Percentiles rank a stretch among this genome's conserved stretches.
Conservation (phyloP, 2,797 vertebrate species). For the Sciurus vulgaris region DNA sequence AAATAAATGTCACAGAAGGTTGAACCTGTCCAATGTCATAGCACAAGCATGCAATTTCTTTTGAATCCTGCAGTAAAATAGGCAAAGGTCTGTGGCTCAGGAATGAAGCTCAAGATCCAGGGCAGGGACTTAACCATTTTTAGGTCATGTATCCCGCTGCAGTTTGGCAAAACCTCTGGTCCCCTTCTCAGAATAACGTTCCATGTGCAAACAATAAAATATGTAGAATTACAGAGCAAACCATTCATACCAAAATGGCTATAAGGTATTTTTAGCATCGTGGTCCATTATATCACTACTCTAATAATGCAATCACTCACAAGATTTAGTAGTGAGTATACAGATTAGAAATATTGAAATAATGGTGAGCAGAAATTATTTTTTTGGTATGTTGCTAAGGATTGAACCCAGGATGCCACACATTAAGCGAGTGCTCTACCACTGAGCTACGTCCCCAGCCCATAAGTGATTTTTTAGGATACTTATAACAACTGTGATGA, state of each 20-base stretch:
- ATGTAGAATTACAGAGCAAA: constrained; percentile 30
- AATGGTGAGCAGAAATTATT: background rate
- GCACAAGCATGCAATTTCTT: background rate
- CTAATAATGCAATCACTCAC: constrained; percentile 51
- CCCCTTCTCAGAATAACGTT: constrained; percentile 30
- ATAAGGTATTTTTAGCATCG: constrained; percentile 17
- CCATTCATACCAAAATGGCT: constrained; percentile 10
- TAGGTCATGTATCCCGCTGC: background rate
- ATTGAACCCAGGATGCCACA: too few relatives aligned
- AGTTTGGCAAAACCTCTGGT: constrained; percentile 1
- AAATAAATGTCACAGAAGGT: background rate
- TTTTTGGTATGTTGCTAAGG: background rate
- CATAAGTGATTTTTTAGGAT: background rate
- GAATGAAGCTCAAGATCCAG: constrained; percentile 24
- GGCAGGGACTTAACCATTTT: background rate
- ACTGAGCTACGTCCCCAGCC: too few relatives aligned
- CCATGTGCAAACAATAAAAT: constrained; percentile 55
- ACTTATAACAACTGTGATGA: background rate
- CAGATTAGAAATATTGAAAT: constrained; percentile 35
- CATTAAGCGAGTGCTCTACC: too few relatives aligned
- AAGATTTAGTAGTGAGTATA: constrained; percentile 11
- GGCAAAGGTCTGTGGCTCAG: background rate
- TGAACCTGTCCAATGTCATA: background rate
- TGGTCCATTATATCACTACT: constrained; percentile 10
- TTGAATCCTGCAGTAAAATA: background rate